Evolutionary conservation across 2,797 vertebrate genomes (phyloP).

Genomic region (Eptatretus atami): DNA sequence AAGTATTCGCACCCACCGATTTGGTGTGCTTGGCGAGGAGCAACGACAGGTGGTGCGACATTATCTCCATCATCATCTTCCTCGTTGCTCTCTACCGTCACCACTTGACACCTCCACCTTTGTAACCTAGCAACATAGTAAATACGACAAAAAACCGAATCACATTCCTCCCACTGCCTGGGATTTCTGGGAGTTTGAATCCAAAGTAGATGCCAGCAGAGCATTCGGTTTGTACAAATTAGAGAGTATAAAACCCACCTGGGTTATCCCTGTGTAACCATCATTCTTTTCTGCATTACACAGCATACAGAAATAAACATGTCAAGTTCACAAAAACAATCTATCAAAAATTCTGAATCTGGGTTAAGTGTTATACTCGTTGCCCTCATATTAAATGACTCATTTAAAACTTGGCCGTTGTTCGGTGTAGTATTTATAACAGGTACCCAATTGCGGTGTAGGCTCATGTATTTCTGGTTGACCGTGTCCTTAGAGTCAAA

Average conservation of each 20-base stretch:
- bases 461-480: slow-evolving; percentile 94
- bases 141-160: too few relatives aligned
- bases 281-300: slow-evolving; percentile 1
- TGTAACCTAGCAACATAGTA: neutral
- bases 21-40: slow-evolving; percentile 77
- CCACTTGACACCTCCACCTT: slow-evolving; percentile 4
- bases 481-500: slow-evolving; percentile 70
- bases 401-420: too few relatives aligned
- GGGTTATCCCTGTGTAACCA: slow-evolving; percentile 4
- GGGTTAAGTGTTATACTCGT: too few relatives aligned
- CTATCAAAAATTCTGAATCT: too few relatives aligned
- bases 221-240: too few relatives aligned
- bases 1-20: slow-evolving; percentile 29
- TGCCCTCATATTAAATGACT: too few relatives aligned
- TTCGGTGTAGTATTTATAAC: too few relatives aligned
- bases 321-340: too few relatives aligned
- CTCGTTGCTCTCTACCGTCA: slow-evolving; percentile 15
- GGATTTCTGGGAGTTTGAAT: too few relatives aligned
- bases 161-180: too few relatives aligned
- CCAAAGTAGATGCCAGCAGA: too few relatives aligned
- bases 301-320: neutral
- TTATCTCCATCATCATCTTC: slow-evolving; percentile 61
- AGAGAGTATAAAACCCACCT: neutral
- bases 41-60: slow-evolving; percentile 45
- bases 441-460: slow-evolving; percentile 19